phyloP scores from a whole-genome alignment of 2,113 vertebrate genomes.

The Corythaixoides concolor region DNA sequence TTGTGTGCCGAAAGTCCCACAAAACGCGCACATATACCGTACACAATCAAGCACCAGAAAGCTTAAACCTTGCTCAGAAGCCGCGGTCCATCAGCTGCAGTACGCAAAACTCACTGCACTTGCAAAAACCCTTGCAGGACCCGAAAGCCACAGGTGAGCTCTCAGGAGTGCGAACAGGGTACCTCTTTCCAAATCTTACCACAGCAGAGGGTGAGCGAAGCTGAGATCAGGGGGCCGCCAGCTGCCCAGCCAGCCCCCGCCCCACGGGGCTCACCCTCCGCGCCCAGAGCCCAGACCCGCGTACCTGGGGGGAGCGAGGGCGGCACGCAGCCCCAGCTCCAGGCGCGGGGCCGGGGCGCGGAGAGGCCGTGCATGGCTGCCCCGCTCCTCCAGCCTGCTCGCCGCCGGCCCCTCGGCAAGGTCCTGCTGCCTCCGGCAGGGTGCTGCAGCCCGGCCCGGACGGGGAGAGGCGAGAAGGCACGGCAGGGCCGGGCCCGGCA shows the following conservation, averaged over 20 bases:
- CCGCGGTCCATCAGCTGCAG: not conserved
- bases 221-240: fast-evolving
- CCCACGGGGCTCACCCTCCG: not conserved
- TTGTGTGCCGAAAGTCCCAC: not conserved
- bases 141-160: fast-evolving
- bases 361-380: not conserved
- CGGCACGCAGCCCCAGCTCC: conserved; percentile 27
- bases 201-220: not conserved
- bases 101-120: fast-evolving
- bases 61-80: not conserved
- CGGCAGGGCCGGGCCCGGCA: not conserved
- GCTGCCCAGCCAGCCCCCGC: not conserved
- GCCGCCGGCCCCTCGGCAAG: not conserved
- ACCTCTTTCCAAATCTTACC: not conserved
- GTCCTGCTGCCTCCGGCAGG: fast-evolving
- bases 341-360: not conserved
- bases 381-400: fast-evolving
- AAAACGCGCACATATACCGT: not conserved
- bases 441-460: fast-evolving
- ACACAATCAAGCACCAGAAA: not conserved
- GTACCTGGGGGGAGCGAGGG: not conserved
- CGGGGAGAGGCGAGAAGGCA: fast-evolving
- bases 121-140: not conserved
- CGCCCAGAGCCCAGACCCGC: fast-evolving
- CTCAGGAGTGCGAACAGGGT: fast-evolving